Evolutionary conservation across 2,888 invertebrate species (phyloP).

Genomic region (Catonia carolina): DNA sequence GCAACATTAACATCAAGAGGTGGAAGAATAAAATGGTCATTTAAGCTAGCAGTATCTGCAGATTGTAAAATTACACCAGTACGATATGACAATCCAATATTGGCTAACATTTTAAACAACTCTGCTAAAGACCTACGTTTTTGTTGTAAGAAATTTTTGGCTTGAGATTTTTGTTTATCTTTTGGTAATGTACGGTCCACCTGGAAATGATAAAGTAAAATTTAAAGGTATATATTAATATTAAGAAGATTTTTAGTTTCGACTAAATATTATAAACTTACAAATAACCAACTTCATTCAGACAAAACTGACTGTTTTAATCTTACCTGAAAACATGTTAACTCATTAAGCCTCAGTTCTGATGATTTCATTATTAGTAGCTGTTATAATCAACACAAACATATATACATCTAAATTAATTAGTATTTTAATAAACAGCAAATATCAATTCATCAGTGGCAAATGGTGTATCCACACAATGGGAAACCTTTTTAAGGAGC

Average conservation of each 20-base stretch:
- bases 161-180: slow-evolving; percentile 68
- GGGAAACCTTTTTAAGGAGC: too few relatives aligned
- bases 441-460: too few relatives aligned
- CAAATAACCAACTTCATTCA: too few relatives aligned
- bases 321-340: too few relatives aligned
- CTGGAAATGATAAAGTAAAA: slow-evolving; percentile 40
- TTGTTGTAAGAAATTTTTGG: slow-evolving; percentile 73
- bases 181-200: slow-evolving; percentile 54
- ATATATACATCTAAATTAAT: too few relatives aligned
- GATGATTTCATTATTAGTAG: too few relatives aligned
- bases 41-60: slow-evolving; percentile 10
- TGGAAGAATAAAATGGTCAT: slow-evolving; percentile 42
- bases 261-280: slow-evolving; percentile 1
- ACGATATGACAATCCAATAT: slow-evolving; percentile 72
- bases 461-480: too few relatives aligned
- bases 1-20: slow-evolving; percentile 63
- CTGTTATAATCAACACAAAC: too few relatives aligned
- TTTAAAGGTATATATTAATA: too few relatives aligned
- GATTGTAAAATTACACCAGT: slow-evolving; percentile 52
- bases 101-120: slow-evolving; percentile 70
- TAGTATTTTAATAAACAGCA: too few relatives aligned
- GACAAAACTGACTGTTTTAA: too few relatives aligned
- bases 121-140: slow-evolving; percentile 80
- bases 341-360: too few relatives aligned
- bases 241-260: slow-evolving; percentile 9